Conservation (phyloP, 2,797 vertebrate genomes). For the Sebastes miniatus region DNA sequence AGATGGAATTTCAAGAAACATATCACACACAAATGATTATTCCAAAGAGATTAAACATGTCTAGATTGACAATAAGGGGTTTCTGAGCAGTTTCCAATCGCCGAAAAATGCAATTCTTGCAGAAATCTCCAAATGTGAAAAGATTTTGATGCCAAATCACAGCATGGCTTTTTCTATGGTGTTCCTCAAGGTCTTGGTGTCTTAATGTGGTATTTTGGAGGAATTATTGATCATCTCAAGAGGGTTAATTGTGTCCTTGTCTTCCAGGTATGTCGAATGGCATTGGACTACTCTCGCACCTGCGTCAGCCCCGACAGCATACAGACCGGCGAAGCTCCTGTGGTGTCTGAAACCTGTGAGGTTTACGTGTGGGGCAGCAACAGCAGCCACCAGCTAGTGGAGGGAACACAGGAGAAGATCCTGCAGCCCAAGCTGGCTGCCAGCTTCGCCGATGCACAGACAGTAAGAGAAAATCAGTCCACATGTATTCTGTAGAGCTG, state of each 20-base stretch:
- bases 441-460: constrained; percentile 85
- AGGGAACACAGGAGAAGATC: constrained; percentile 88
- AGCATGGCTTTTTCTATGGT: too few species aligned
- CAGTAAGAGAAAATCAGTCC: constrained; percentile 60
- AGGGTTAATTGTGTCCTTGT: background rate
- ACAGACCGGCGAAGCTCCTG: constrained; percentile 90
- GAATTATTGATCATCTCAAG: too few species aligned
- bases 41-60: background rate
- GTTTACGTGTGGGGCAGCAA: constrained; percentile 93
- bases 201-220: too few species aligned
- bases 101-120: too few species aligned
- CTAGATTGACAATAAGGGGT: background rate
- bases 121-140: too few species aligned
- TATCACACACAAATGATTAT: background rate
- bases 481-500: background rate
- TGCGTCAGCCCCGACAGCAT: constrained; percentile 97
- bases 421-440: constrained; percentile 85
- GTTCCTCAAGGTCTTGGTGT: too few species aligned
- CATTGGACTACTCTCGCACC: constrained; percentile 96
- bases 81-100: too few species aligned
- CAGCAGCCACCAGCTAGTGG: constrained; percentile 88
- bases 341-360: constrained; percentile 96
- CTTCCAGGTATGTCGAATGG: constrained; percentile 94
- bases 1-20: background rate
- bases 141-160: too few species aligned